Conservation (phyloP, 2,797 vertebrate species). For the Hephaestus fuliginosus region DNA sequence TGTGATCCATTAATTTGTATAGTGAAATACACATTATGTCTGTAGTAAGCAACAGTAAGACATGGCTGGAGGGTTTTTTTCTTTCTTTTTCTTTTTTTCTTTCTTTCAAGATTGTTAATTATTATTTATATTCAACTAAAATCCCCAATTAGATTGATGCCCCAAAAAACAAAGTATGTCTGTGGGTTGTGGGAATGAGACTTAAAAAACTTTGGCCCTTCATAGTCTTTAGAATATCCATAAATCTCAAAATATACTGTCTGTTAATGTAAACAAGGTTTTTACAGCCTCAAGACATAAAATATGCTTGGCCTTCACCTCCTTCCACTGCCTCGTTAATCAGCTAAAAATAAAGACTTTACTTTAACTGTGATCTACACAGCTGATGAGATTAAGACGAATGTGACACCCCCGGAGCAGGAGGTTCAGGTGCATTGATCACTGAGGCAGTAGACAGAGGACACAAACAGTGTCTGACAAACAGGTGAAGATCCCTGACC, state of each 20-base stretch:
- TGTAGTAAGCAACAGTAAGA: not conserved
- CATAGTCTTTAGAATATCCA: not conserved
- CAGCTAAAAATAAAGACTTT: not conserved
- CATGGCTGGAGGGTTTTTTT: not conserved
- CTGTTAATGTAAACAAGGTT: conserved; percentile 2
- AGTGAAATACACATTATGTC: not conserved
- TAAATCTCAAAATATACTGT: conserved; percentile 7
- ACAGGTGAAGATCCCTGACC: not conserved
- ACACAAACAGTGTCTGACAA: not conserved
- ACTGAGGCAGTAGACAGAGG: not conserved
- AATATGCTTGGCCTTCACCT: not conserved
- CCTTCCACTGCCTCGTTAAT: not conserved
- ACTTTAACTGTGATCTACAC: not conserved
- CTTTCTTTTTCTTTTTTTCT: too few relatives aligned
- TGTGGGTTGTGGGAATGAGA: not conserved
- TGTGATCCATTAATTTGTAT: not conserved
- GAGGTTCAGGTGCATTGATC: not conserved
- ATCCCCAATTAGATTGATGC: not conserved
- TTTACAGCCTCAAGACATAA: conserved; percentile 1
- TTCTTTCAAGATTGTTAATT: not conserved
- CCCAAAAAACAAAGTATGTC: too few relatives aligned
- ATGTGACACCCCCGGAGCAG: not conserved
- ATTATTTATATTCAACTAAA: not conserved
- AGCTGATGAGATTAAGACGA: not conserved
- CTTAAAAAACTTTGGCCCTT: not conserved